phyloP scores from a whole-genome alignment of 2,113 vertebrate genomes.

The Jacana jacana region DNA sequence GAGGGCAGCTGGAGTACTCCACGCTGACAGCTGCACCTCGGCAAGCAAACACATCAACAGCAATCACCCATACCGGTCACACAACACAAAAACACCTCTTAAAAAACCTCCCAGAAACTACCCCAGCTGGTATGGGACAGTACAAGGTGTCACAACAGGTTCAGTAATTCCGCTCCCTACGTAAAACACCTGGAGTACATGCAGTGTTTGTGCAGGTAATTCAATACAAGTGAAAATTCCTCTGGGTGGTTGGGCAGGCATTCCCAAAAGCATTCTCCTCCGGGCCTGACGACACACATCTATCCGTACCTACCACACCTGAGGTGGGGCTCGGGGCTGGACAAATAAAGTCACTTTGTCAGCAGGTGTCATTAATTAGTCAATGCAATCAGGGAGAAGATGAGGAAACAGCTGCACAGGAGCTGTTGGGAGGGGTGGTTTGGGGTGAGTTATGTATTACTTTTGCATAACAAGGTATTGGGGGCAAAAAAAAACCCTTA shows the following conservation, averaged over 20 bases:
- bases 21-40: conserved; percentile 54
- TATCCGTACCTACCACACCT: background rate
- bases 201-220: background rate
- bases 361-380: background rate
- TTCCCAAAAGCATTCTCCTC: background rate
- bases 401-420: background rate
- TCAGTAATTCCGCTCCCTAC: background rate
- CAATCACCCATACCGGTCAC: background rate
- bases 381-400: background rate
- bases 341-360: background rate
- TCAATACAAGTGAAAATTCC: background rate
- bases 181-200: background rate
- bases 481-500: background rate
- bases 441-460: background rate
- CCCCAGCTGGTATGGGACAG: background rate
- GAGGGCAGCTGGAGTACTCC: conserved; percentile 58
- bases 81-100: background rate
- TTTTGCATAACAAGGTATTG: background rate
- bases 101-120: background rate
- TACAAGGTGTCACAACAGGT: background rate
- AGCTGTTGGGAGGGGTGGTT: background rate
- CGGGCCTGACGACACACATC: background rate
- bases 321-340: background rate
- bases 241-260: background rate
- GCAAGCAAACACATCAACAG: background rate